phyloP scores from a whole-genome alignment of 2,797 vertebrate species.

The Sciurus carolinensis region DNA sequence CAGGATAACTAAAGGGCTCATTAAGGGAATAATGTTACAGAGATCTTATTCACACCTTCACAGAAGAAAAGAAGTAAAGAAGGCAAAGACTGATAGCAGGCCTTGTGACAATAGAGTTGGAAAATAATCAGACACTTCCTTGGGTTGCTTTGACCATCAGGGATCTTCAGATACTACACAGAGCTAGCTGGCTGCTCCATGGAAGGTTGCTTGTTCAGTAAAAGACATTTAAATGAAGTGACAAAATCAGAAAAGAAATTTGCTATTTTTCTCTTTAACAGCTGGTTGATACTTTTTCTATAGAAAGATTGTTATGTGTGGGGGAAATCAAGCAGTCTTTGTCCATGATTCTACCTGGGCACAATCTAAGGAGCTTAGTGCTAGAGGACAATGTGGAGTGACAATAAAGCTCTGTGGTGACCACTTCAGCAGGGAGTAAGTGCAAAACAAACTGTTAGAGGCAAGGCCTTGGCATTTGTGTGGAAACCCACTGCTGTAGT shows the following conservation, averaged over 20 bases:
- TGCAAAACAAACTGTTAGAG: neutral
- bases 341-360: neutral
- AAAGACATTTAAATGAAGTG: neutral
- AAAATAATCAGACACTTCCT: neutral
- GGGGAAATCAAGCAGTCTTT: neutral
- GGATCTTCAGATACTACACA: neutral
- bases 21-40: neutral
- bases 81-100: neutral
- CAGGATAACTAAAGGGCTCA: neutral
- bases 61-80: neutral
- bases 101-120: fast-evolving
- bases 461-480: neutral
- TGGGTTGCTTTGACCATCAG: fast-evolving
- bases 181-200: no score
- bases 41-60: neutral
- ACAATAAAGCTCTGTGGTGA: neutral
- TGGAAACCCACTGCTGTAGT: neutral
- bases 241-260: neutral
- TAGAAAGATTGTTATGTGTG: neutral
- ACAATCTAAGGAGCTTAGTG: neutral
- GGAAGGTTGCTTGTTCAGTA: neutral
- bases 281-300: neutral
- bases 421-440: neutral
- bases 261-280: neutral
- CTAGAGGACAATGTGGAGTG: fast-evolving